These are phyloP conservation scores for Troglohyphantes excavatus DNA, from an alignment of 2,888 invertebrate genomes.

Conservation along the genomic window DNA sequence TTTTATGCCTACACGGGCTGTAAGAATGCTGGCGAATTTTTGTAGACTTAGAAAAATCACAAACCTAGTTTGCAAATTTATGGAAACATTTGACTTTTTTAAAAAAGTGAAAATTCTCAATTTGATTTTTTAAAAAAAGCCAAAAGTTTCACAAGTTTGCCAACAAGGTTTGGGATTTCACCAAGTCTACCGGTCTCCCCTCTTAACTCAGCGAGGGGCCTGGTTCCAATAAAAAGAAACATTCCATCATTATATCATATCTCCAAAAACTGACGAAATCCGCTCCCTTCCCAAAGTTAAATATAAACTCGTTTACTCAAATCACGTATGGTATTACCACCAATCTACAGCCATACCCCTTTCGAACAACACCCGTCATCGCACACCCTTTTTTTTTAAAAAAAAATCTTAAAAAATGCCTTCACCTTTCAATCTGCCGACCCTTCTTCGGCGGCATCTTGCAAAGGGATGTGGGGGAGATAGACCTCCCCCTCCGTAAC, in stretches of 20 bases:
- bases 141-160: too few species aligned
- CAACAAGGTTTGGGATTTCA: too few species aligned
- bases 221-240: too few species aligned
- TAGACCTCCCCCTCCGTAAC: conserved; percentile 10
- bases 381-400: background rate
- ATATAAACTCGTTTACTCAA: background rate
- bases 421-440: background rate
- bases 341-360: conserved; percentile 23
- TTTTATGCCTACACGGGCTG: too few species aligned
- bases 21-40: too few species aligned
- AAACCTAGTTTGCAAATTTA: too few species aligned
- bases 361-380: background rate
- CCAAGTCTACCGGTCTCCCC: too few species aligned
- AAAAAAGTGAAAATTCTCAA: too few species aligned
- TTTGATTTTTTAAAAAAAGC: too few species aligned
- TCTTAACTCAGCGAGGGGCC: too few species aligned
- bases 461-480: background rate
- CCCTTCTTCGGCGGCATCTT: conserved; percentile 24
- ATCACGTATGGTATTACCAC: background rate
- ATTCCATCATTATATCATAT: background rate
- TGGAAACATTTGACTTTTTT: too few species aligned
- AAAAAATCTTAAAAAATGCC: background rate
- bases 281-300: background rate
- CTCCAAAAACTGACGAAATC: background rate
- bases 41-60: too few species aligned